Evolutionary conservation across 1,140 invertebrate genomes (phyloP), one percentile per base, ranked within the genome.

Genomic region (Druon quercuslanigerum): DNA sequence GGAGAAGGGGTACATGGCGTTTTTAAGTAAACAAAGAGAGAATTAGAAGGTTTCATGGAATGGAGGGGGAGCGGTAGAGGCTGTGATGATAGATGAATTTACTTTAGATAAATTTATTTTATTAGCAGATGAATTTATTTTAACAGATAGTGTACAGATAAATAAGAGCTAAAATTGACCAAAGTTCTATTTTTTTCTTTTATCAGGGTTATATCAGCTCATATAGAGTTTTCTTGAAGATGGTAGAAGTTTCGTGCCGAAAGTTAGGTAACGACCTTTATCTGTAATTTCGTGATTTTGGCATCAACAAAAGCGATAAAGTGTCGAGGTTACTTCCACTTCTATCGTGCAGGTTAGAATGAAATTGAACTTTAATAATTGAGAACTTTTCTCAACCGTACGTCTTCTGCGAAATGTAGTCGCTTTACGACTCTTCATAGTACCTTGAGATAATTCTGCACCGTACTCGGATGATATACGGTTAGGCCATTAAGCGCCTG

Each of bases 341-440:
- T 66, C 60, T 66, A 40, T 33, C 33, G n/a, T 40, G 25, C 33
- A n/a, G 25, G 60, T 14, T 66, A n/a, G 60, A 25, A 66, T n/a
- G 60, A 66, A 33, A 66, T 66, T 66, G 60, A 66, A 66, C 60
- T 66, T 66, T 66, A 66, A 66, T 66, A 66, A 66, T 66, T 66
- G 60, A 66, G 20, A 66, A 66, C 25, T 66, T 66, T 66, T 66
- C 60, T 66, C 60, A 66, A 33, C 20, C 60, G 40, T 66, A 33
- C 33, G 25, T 33, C 60, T 66, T 66, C 60, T 16, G 40, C 14
- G 60, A 66, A 66, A 66, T 66, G 60, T 16, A 66, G 60, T 66
- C 25, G 60, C 33, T 66, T 66, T 66, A 66, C 60, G 60, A 66
- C 25, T 66, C 60, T 66, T 66, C 20, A 66, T 66, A 66, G 60